These are phyloP conservation scores for Argyra leucocephala DNA, from an alignment of 2,888 invertebrate species.

Conservation along the genomic window DNA sequence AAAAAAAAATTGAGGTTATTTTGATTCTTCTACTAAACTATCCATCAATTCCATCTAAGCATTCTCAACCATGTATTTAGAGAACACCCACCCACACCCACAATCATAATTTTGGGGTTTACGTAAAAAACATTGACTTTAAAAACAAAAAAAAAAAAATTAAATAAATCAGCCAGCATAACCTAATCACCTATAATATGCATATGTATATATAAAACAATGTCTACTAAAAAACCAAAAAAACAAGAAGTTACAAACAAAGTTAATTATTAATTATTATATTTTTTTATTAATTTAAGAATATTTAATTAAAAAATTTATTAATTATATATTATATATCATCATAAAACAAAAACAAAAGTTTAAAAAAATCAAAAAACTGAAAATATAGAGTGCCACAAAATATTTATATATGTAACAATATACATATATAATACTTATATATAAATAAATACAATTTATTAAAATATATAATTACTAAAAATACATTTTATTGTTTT, in stretches of 20 bases:
- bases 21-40: too few relatives aligned
- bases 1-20: too few relatives aligned
- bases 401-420: neutral
- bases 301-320: neutral
- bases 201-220: neutral
- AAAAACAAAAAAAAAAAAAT: neutral
- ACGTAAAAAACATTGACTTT: neutral
- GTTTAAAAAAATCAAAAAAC: neutral
- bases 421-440: neutral
- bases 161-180: neutral
- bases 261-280: neutral
- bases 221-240: too few relatives aligned
- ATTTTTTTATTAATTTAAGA: neutral
- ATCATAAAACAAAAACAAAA: neutral
- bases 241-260: neutral
- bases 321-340: neutral
- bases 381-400: neutral
- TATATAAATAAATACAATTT: too few relatives aligned
- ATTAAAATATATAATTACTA: too few relatives aligned
- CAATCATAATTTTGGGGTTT: too few relatives aligned
- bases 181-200: neutral
- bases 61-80: too few relatives aligned
- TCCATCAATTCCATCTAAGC: too few relatives aligned
- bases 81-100: too few relatives aligned
- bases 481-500: too few relatives aligned